A percentile compares a stretch with the other conserved stretches of the same genome.
phyloP scores from a whole-genome alignment of 2,113 vertebrate species.

The Muntiacus muntjak region DNA sequence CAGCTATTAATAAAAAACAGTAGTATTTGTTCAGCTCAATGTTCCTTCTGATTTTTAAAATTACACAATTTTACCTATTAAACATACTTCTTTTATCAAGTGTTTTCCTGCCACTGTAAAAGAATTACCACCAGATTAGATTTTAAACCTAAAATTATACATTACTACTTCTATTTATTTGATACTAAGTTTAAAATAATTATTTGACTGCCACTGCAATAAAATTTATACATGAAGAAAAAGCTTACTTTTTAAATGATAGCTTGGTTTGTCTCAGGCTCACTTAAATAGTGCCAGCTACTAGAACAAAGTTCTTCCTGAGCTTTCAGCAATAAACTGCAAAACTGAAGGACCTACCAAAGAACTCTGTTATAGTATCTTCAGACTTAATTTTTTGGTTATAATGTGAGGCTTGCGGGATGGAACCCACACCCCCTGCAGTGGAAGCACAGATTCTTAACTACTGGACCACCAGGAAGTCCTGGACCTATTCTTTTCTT shows the following conservation, averaged over 20 bases:
- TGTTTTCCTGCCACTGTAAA: conserved; percentile 54
- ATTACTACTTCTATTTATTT: conserved; percentile 43
- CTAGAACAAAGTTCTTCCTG: conserved; percentile 41
- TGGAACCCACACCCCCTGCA: not conserved
- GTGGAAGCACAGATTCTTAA: not conserved
- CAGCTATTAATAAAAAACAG: conserved; percentile 39
- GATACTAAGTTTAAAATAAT: conserved; percentile 40
- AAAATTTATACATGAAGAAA: not conserved
- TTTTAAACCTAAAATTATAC: conserved; percentile 35
- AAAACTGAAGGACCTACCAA: conserved; percentile 10
- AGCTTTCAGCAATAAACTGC: conserved; percentile 39
- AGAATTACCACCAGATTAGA: conserved; percentile 16
- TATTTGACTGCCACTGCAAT: not conserved
- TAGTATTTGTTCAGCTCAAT: conserved; percentile 12
- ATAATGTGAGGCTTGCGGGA: not conserved
- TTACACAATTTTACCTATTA: conserved; percentile 30
- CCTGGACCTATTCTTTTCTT: not conserved
- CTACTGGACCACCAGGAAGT: not conserved
- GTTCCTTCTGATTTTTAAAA: not conserved
- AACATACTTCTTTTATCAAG: conserved; percentile 6
- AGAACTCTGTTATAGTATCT: conserved; percentile 42
- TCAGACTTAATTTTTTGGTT: not conserved
- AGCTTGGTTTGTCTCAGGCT: conserved; percentile 23
- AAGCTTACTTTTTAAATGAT: conserved; percentile 12
- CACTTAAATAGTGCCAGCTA: conserved; percentile 32